phyloP scores from a whole-genome alignment of 1,140 invertebrate species.

The Meloidogyne exigua region DNA sequence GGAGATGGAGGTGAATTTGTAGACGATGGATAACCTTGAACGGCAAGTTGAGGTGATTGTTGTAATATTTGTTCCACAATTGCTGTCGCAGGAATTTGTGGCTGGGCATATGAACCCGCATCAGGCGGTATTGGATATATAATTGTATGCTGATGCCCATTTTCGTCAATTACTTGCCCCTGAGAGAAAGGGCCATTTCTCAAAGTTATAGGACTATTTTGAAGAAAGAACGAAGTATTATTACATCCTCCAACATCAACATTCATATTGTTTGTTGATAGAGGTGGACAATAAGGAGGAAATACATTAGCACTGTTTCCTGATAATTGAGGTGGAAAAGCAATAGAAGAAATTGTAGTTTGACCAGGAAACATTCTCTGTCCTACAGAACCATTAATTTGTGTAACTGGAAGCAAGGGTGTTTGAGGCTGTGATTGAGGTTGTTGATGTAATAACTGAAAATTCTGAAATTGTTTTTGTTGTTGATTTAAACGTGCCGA shows the following conservation, averaged over 20 bases:
- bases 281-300: background rate
- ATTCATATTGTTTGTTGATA: background rate
- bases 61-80: constrained; percentile 6
- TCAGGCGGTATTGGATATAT: constrained; percentile 46
- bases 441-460: background rate
- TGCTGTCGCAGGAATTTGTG: background rate
- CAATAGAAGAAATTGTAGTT: background rate
- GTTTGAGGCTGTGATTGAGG: background rate
- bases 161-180: constrained; percentile 39
- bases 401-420: background rate
- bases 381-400: background rate
- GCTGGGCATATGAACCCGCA: constrained; percentile 5
- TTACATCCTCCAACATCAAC: background rate
- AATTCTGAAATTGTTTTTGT: background rate
- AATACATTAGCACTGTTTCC: background rate
- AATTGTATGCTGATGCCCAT: constrained; percentile 39
- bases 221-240: background rate
- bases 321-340: background rate
- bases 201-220: background rate
- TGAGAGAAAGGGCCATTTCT: constrained; percentile 35
- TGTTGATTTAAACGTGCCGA: constrained; percentile 11
- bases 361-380: background rate
- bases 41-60: background rate
- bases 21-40: background rate
- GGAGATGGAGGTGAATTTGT: constrained; percentile 18